Conservation (phyloP, 2,888 invertebrate species). For the Heliconius ismenius region DNA sequence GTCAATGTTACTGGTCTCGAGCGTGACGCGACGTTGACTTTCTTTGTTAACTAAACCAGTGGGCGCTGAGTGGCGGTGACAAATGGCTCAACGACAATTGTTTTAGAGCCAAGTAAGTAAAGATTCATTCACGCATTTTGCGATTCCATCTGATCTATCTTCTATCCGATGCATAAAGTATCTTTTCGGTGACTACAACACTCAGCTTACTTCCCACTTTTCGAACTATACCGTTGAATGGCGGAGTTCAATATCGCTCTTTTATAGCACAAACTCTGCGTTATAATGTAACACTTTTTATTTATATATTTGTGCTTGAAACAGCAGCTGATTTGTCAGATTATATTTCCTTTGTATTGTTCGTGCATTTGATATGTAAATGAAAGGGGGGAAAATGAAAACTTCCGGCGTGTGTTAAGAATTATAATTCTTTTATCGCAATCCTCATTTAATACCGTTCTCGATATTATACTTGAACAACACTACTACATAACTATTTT, state of each 20-base stretch:
- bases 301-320: background rate
- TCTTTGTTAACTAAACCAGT: background rate
- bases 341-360: slow-evolving; percentile 7
- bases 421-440: background rate
- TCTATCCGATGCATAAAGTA: background rate
- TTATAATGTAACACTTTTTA: background rate
- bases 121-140: background rate
- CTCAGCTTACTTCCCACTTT: too few species aligned
- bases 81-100: background rate
- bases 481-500: background rate
- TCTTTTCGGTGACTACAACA: too few species aligned
- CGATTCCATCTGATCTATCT: background rate
- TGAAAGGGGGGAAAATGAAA: background rate
- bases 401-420: slow-evolving; percentile 5
- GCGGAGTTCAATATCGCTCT: too few species aligned
- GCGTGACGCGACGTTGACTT: background rate
- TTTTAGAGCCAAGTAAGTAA: background rate
- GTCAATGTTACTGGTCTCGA: too few species aligned
- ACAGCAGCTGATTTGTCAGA: background rate
- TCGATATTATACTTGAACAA: background rate
- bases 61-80: background rate
- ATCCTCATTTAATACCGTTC: background rate
- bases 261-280: too few species aligned
- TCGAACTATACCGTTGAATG: too few species aligned
- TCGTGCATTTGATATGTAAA: slow-evolving; percentile 1